phyloP scores from a whole-genome alignment of 2,888 invertebrate genomes.

The Andrena haemorrhoa region DNA sequence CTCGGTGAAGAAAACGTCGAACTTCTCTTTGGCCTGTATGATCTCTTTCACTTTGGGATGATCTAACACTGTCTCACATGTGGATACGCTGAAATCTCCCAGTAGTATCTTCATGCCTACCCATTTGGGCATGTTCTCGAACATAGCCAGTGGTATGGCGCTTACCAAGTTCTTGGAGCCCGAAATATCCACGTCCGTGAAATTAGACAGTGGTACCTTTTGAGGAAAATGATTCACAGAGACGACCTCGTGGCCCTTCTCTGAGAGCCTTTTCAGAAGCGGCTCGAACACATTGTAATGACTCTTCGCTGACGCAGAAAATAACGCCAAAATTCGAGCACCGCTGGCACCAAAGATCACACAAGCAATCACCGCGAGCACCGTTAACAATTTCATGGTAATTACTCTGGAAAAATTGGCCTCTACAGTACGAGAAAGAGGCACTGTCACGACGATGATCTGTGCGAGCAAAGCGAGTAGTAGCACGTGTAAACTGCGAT shows the following conservation, averaged over 20 bases:
- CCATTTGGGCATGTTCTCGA: conserved; percentile 35
- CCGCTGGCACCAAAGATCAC: conserved; percentile 35
- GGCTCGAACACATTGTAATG: conserved; percentile 85
- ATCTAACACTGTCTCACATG: conserved; percentile 67
- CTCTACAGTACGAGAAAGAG: not conserved
- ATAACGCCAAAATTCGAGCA: conserved; percentile 84
- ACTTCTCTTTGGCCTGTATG: conserved; percentile 66
- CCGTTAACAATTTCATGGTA: conserved; percentile 9
- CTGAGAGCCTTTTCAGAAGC: conserved; percentile 84
- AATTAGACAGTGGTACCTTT: conserved; percentile 77
- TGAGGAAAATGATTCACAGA: conserved; percentile 82
- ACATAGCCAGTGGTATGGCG: conserved; percentile 62
- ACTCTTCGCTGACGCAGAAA: conserved; percentile 84
- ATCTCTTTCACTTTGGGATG: conserved; percentile 67
- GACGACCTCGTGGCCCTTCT: conserved; percentile 85
- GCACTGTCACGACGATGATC: not conserved
- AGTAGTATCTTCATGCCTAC: conserved; percentile 48
- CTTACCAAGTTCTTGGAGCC: conserved; percentile 59
- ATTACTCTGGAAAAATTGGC: not conserved
- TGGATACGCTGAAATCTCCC: not conserved
- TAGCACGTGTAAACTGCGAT: too few relatives aligned
- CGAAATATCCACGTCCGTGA: conserved; percentile 81
- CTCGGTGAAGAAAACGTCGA: conserved; percentile 74
- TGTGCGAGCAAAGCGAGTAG: too few relatives aligned
- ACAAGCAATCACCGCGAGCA: conserved; percentile 26